These are phyloP conservation scores for Spinus pinus DNA, from an alignment of 2,797 vertebrate genomes.

Conservation along the genomic window DNA sequence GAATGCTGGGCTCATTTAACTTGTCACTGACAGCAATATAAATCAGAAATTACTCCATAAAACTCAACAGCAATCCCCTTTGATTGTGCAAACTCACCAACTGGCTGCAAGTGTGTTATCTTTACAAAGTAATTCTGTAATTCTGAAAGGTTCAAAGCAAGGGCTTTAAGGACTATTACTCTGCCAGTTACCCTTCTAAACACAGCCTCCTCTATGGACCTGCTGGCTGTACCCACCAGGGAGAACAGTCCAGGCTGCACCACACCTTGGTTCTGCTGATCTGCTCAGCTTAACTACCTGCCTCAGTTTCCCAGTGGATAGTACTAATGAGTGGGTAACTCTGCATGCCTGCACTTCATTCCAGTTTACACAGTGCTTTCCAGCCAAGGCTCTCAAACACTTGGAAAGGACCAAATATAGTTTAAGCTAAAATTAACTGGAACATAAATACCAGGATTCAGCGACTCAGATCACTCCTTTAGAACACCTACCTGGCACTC, in stretches of 20 bases:
- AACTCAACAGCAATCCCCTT: background rate
- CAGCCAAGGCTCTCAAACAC: background rate
- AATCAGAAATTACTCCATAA: conserved; percentile 33
- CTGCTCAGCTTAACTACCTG: background rate
- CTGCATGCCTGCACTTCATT: background rate
- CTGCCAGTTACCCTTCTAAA: background rate
- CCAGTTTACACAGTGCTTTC: background rate
- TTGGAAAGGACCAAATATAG: conserved; percentile 11
- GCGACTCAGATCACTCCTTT: background rate
- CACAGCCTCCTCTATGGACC: background rate
- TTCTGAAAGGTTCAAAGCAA: background rate
- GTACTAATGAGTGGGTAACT: background rate
- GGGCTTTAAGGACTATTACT: background rate
- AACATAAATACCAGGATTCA: background rate
- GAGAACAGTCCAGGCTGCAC: background rate
- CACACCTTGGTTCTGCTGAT: accelerated
- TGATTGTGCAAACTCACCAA: background rate
- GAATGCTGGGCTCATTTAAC: conserved; percentile 29
- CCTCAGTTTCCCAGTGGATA: conserved; percentile 36
- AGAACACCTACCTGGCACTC: background rate
- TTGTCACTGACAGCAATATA: background rate
- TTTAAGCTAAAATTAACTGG: conserved; percentile 13
- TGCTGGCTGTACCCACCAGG: background rate
- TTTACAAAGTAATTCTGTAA: background rate
- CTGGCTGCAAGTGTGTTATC: background rate